Evolutionary conservation across 2,797 vertebrate genomes (phyloP).

Genomic region (Selene dorsalis): DNA sequence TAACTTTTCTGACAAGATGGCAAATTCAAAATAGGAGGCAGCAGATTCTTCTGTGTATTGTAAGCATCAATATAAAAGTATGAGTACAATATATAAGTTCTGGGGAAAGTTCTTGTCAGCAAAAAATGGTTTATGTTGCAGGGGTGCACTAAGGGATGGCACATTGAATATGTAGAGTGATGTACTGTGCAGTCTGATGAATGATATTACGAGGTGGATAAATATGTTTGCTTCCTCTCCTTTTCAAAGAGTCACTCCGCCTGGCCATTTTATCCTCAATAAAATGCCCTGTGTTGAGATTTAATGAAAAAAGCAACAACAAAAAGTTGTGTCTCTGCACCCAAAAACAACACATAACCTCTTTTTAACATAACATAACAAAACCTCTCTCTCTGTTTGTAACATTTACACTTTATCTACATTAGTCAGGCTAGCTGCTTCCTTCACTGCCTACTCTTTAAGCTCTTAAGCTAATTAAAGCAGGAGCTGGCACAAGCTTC

Average conservation of each 20-base stretch:
- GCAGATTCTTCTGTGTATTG: background rate
- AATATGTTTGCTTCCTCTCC: background rate
- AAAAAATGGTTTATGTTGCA: background rate
- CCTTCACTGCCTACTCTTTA: background rate
- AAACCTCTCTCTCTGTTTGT: too few relatives aligned
- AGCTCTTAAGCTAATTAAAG: slow-evolving; percentile 4
- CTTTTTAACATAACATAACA: too few relatives aligned
- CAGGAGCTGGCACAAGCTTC: background rate
- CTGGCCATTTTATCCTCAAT: background rate
- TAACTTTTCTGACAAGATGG: slow-evolving; percentile 1
- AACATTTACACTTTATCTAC: background rate
- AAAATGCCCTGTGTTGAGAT: background rate
- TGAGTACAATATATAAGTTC: background rate
- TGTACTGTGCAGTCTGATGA: background rate
- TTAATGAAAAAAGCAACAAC: background rate
- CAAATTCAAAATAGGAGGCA: slow-evolving; percentile 1
- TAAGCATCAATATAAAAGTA: background rate
- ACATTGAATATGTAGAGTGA: background rate
- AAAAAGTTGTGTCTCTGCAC: background rate
- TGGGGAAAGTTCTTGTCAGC: slow-evolving; percentile 12
- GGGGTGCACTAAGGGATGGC: background rate
- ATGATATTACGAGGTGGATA: background rate
- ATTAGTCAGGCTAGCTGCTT: background rate
- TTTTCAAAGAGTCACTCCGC: background rate
- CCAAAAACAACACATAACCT: background rate